A percentile compares a stretch with the other conserved stretches of the same genome.
Conservation (phyloP, 2,113 vertebrate species). For the Dinomys branickii region DNA sequence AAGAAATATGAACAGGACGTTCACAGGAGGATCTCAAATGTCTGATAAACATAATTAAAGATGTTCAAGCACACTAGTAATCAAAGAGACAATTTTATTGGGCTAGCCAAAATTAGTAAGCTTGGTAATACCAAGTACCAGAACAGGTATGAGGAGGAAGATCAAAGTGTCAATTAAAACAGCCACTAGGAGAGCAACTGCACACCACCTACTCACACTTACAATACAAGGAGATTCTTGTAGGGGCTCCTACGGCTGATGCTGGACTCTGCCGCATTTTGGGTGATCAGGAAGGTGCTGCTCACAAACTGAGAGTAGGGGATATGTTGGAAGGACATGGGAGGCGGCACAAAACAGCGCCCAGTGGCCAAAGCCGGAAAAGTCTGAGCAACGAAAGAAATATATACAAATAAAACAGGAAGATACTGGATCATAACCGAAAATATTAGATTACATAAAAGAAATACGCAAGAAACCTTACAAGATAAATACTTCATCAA, state of each 20-base stretch:
- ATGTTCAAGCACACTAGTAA: neutral
- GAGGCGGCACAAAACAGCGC: neutral
- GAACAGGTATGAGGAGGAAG: neutral
- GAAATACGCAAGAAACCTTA: neutral
- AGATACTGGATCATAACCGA: neutral
- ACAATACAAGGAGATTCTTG: neutral
- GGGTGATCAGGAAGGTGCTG: neutral
- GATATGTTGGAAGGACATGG: neutral
- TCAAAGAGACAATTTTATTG: neutral
- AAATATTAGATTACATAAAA: neutral
- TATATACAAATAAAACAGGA: neutral
- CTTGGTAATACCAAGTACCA: neutral
- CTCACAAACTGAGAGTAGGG: neutral
- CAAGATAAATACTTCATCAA: neutral
- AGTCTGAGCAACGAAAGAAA: neutral
- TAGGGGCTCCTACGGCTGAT: neutral
- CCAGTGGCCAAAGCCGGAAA: neutral
- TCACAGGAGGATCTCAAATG: neutral
- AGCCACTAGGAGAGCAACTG: neutral
- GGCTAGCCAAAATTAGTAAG: constrained; percentile 14
- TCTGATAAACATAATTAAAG: neutral
- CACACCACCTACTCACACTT: neutral
- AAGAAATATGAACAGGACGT: neutral
- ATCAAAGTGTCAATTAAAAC: neutral
- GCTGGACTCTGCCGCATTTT: neutral